Evolutionary conservation across 1,140 invertebrate genomes (phyloP).

Genomic region (Panulirus ornatus): DNA sequence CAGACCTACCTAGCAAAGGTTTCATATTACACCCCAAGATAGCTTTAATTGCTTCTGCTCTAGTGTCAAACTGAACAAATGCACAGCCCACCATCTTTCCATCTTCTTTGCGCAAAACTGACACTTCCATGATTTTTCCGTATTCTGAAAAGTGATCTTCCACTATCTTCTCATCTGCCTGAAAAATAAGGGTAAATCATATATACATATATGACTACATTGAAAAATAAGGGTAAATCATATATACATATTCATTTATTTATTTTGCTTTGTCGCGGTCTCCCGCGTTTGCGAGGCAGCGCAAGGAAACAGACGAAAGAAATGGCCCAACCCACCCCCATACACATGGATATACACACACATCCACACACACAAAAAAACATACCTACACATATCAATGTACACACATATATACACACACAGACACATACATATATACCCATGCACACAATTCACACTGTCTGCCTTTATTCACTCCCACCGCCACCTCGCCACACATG

Average conservation of each 20-base stretch:
- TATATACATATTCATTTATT: background rate
- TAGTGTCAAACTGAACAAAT: slow-evolving; percentile 38
- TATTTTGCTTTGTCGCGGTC: too few species aligned
- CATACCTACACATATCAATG: too few species aligned
- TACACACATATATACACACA: background rate
- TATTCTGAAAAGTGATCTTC: slow-evolving; percentile 36
- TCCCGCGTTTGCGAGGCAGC: too few species aligned
- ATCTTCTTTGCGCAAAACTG: slow-evolving; percentile 29
- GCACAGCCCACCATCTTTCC: slow-evolving; percentile 50
- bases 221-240: background rate
- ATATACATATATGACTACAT: background rate
- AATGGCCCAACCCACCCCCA: too few species aligned
- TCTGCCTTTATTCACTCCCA: too few species aligned
- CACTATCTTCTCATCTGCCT: slow-evolving; percentile 33
- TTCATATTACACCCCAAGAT: slow-evolving; percentile 62
- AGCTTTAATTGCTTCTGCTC: slow-evolving; percentile 16
- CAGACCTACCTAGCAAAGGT: slow-evolving; percentile 61
- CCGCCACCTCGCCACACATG: too few species aligned
- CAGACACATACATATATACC: slow-evolving; percentile 1
- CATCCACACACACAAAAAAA: too few species aligned
- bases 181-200: slow-evolving; percentile 26
- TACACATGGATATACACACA: too few species aligned
- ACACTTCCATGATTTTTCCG: slow-evolving; percentile 35
- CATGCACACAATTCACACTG: too few species aligned
- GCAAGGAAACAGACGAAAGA: too few species aligned